Evolutionary conservation across 2,113 vertebrate genomes (phyloP), one percentile per base, ranked within the genome.

Genomic region (Verasper variegatus): DNA sequence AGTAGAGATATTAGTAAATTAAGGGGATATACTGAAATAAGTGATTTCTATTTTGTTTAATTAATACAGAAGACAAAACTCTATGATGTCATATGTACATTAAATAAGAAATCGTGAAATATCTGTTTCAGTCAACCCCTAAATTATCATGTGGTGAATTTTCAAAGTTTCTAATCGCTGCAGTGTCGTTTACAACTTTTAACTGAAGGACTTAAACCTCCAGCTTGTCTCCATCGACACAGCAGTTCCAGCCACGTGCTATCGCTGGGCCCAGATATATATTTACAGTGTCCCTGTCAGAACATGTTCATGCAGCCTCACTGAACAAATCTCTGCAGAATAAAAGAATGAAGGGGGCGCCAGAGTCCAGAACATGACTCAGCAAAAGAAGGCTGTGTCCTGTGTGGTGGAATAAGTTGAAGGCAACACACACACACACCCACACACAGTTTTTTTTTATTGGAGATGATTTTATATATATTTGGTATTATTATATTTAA

Each of bases 251-350:
- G 59, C n/a, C 86, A 87, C 66, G 70, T 88, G 85, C 63, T 79
- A 27, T 70, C 51, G 77, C 76, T 20, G 4, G 73, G 62, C 47
- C 45, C 52, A 56, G 71, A 79, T 70, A 82, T 89, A 93, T 89
- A 93, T 92, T 93, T 78, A 92, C 90, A 69, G 70, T 69, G 86
- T 86, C 76, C 90, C 82, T 90, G 89, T 94, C 90, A 88, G 87
- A 86, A 78, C 71, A 80, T 45, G 89, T 94, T 83, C 78, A 47
- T 86, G 78, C 72, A 55, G 86, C 87, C 51, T 88, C 84, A 80
- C 57, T 86, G 81, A 84, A 81, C 81, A 86, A 82, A 82, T 81
- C 65, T 88, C 21, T 83, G 64, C 76, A 45, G 78, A 78, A 52
- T 63, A 45, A 55, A 78, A 60, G 60, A 55, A 67, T 20, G 14